Evolutionary conservation across 2,797 vertebrate species (phyloP), one percentile per base, ranked within the genome.

Genomic region (Nasua narica): DNA sequence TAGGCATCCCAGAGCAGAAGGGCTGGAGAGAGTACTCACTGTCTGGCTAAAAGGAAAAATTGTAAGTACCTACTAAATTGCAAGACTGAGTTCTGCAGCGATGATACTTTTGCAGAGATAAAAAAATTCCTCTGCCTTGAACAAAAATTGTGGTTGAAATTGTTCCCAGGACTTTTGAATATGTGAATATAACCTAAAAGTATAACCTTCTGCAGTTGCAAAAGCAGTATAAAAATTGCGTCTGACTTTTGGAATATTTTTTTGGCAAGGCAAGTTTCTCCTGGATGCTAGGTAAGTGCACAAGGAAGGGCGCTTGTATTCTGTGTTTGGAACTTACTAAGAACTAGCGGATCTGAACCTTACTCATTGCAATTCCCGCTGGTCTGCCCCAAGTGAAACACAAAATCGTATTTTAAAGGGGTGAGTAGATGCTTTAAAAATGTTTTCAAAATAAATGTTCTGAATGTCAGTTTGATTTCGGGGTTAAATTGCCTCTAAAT

Each of bases 371-470:
- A 84, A 48, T 52, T 88, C 91, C n/a, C 40, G 21, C 69, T 65
- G 35, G 76, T 77, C 70, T 87, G 83, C 37, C 84, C 67, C 62
- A 79, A 90, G 84, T 77, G 56, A 90, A 96, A 94, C 70, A 87
- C 87, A 88, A 81, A 86, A 52, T 95, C 0, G 0, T 91, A 62
- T 97, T 97, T 96, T 97, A 90, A 96, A 93, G 50, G 27, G 35
- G 77, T 90, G 87, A 93, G 40, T 67, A 94, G 93, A 96, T 92
- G 35, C 84, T 90, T 95, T 96, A 92, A 88, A 97, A 97, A 93
- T 90, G 89, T 97, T 97, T 96, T 97, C 94, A 95, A 95, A 96
- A 97, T 93, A 96, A 97, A 96, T 86, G 83, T 91, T 92, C 93
- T 77, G 62, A 95, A 92, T 85, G 91, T 95, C 96, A 91, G 54